phyloP scores from a whole-genome alignment of 1,140 invertebrate species.

The Phocides pigmalion region DNA sequence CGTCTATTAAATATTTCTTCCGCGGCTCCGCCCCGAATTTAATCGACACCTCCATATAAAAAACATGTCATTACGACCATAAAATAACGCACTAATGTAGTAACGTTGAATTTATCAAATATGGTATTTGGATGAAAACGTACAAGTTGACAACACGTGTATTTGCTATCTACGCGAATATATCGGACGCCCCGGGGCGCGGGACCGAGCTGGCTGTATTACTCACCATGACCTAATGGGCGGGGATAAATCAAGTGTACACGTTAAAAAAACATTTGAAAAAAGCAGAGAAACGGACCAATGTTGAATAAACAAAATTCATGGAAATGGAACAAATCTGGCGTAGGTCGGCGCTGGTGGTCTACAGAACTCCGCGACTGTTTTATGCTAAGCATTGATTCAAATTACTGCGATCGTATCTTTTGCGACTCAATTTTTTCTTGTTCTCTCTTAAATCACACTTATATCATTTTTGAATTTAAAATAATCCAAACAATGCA shows the following conservation, averaged over 20 bases:
- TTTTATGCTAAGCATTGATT: too few species aligned
- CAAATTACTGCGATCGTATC: too few species aligned
- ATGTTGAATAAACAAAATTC: conserved; percentile 78
- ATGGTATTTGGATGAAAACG: conserved; percentile 76
- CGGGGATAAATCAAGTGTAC: conserved; percentile 75
- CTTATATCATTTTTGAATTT: too few species aligned
- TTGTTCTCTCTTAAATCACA: too few species aligned
- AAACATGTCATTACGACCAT: conserved; percentile 57
- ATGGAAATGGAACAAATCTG: conserved; percentile 78
- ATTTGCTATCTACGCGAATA: conserved; percentile 69
- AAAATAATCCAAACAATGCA: too few species aligned
- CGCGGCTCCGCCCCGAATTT: conserved; percentile 27
- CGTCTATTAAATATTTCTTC: conserved; percentile 8
- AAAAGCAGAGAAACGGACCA: conserved; percentile 59
- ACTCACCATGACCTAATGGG: conserved; percentile 77
- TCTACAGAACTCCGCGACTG: conserved; percentile 35
- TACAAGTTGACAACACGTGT: conserved; percentile 82
- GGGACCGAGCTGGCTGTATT: conserved; percentile 54
- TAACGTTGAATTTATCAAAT: conserved; percentile 70
- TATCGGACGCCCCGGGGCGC: conserved; percentile 71
- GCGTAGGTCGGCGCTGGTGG: conserved; percentile 69
- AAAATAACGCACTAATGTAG: conserved; percentile 64
- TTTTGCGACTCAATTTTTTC: too few species aligned
- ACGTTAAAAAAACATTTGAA: conserved; percentile 59
- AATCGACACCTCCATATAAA: conserved; percentile 62